Evolutionary conservation across 2,888 invertebrate genomes (phyloP).

Genomic region (Pollenia labialis): DNA sequence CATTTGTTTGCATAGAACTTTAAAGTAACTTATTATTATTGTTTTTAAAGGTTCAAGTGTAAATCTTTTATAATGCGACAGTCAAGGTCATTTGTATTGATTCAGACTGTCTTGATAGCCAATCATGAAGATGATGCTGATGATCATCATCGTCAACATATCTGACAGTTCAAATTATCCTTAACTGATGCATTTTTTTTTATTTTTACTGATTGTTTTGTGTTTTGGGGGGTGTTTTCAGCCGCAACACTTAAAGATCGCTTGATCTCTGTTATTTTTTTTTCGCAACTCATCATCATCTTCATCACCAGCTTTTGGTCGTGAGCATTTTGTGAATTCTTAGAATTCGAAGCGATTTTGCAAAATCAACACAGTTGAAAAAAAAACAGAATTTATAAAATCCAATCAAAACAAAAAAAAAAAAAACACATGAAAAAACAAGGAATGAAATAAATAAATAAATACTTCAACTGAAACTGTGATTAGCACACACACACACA

Average conservation of each 20-base stretch:
- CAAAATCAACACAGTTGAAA: constrained; percentile 62
- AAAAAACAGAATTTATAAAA: constrained; percentile 26
- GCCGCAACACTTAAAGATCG: constrained; percentile 45
- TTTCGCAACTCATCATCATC: constrained; percentile 35
- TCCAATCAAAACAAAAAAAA: constrained; percentile 27
- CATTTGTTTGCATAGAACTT: no score
- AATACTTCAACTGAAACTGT: constrained; percentile 42
- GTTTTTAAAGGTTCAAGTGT: constrained; percentile 2
- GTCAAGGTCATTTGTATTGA: constrained; percentile 52
- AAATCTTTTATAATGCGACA: neutral
- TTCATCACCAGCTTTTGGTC: neutral
- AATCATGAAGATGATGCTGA: constrained; percentile 32
- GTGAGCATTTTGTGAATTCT: constrained; percentile 57
- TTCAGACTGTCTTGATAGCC: constrained; percentile 28
- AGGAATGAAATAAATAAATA: constrained; percentile 23
- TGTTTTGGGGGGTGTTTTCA: constrained; percentile 49
- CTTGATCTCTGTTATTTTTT: constrained; percentile 34
- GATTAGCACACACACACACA: constrained; percentile 62
- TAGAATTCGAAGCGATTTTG: constrained; percentile 59
- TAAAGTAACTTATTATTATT: neutral
- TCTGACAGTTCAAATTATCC: constrained; percentile 59
- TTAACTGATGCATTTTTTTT: constrained; percentile 13
- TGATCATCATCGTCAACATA: constrained; percentile 23
- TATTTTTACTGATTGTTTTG: neutral
- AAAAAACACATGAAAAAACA: constrained; percentile 21